Conservation (phyloP, 2,113 vertebrate genomes). For the Rhea americana region DNA sequence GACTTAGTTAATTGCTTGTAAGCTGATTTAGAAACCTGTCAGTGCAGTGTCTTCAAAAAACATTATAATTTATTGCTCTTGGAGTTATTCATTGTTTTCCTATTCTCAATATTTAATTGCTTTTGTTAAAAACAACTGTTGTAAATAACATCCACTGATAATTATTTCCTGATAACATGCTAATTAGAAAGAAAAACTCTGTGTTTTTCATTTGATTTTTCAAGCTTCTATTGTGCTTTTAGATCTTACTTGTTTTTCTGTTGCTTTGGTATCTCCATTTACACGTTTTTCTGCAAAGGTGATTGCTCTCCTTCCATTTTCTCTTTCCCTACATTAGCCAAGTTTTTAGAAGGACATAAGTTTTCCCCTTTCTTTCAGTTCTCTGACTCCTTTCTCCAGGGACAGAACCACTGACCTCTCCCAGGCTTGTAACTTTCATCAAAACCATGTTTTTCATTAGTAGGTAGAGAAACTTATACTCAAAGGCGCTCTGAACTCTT, state of each 20-base stretch:
- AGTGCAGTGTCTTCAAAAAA: neutral
- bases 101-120: neutral
- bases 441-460: slow-evolving; percentile 3
- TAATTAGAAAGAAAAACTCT: neutral
- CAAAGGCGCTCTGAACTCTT: neutral
- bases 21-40: slow-evolving; percentile 2
- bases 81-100: neutral
- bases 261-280: slow-evolving; percentile 11
- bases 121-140: neutral
- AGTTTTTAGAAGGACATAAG: neutral
- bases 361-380: neutral
- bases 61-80: neutral
- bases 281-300: neutral
- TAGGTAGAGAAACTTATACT: neutral
- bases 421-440: neutral
- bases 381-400: neutral
- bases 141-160: neutral
- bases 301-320: neutral
- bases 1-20: slow-evolving; percentile 16
- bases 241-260: neutral
- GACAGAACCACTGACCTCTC: neutral
- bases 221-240: neutral
- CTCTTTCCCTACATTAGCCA: neutral
- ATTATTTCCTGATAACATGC: neutral
- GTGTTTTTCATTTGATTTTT: slow-evolving; percentile 22